Evolutionary conservation across 2,888 invertebrate genomes (phyloP), one percentile per base, ranked within the genome.

Genomic region (Thelaira solivaga): DNA sequence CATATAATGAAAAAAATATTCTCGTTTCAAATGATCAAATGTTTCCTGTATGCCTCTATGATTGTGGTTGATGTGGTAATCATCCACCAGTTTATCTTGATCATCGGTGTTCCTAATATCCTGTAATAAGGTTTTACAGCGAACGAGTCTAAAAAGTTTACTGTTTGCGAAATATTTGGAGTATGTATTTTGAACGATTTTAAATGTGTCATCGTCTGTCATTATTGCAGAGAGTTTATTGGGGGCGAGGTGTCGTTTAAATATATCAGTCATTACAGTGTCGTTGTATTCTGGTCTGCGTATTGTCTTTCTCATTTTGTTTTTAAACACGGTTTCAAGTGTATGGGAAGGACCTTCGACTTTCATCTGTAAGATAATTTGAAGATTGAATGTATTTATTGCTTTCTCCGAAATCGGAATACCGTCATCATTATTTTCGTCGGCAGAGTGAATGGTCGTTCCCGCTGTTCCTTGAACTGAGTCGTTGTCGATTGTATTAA

Each of bases 371-470:
- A 34, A 34, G 34, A 34, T 34, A 34, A 34, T 34, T 34, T 34
- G 34, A 11, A 34, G 55, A 59, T 80, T 80, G 26, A 82, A 81
- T 47, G 78, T 75, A 53, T 83, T 82, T 43, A 82, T 16, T 26
- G 82, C 82, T 67, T 81, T 34, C n/a, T 34, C 34, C 34, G 34
- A 34, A n/a, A 34, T 34, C n/a, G 34, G 34, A 34, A 34, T 34
- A 11, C n/a, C 34, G n/a, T 34, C 34, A n/a, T 34, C 34, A 34
- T 34, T 4, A 34, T 11, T 5, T 34, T 34, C 34, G 10, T 11
- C 8, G 8, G n/a, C 34, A 10, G n/a, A n/a, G n/a, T n/a, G n/a
- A n/a, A n/a, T n/a, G n/a, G n/a, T n/a, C n/a, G n/a, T n/a, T n/a
- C n/a, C n/a, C n/a, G n/a, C n/a, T n/a, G n/a, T n/a, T n/a, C n/a